Base-by-base conservation (phyloP, 2,113 vertebrate genomes). In the Orientallactaga bullata region DNA sequence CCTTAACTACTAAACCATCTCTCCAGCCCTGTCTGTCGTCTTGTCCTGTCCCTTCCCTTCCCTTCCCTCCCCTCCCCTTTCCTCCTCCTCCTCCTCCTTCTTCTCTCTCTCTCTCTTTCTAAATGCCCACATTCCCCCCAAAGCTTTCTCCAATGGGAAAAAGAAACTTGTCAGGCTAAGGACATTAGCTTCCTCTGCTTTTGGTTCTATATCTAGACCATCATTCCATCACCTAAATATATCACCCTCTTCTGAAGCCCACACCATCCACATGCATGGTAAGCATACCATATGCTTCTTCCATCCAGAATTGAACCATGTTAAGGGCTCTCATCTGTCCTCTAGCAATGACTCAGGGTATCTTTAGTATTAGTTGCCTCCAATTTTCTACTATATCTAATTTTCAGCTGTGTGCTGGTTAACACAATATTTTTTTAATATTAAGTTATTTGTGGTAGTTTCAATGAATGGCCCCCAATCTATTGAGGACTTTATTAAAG, bases 331-430 rank as follows among this genome's bases (percentile, higher is more conserved):
- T 73, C 24, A 47, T 76, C 58, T 65, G n/a, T 39, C 74, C 88
- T 78, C 37, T 39, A 37, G 30, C 81, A 94, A 73, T 42, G 42
- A 82, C 9, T 93, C 28, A 74, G 73, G 73, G 66, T 89, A 26
- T 76, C 72, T 83, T 79, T 80, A 68, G 73, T 63, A 96, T 37
- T 69, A 71, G 47, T 23, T 94, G 85, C 78, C 77, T 61, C 84
- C 20, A 80, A 69, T 81, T 24, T 78, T 68, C 74, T 82, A 82
- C 26, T 93, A 81, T 32, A 9, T 61, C 37, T 37, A 82, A 85
- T 88, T 88, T 93, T 93, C 88, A 96, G 35, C 88, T 24, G 85
- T 88, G 93, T 13, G 15, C 15, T 73, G 35, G 35, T 65, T 32
- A 85, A 91, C 15, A 77, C 15, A 88, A 16, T 24, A 90, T 90